phyloP scores from a whole-genome alignment of 2,888 invertebrate genomes.

The Acrocyrtus sp. region DNA sequence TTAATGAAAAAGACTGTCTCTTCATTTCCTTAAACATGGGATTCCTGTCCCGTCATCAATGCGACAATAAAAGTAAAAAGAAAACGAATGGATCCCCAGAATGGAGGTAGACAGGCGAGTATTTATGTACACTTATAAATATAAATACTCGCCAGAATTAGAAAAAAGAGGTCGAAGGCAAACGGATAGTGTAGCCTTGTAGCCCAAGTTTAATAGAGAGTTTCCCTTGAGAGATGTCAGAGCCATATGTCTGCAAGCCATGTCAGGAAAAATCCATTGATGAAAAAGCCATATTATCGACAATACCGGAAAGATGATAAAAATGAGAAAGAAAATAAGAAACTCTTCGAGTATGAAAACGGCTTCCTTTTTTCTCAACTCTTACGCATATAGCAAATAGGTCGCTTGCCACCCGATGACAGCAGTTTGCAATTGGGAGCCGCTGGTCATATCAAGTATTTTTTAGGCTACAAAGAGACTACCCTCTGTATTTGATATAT shows the following conservation, averaged over 20 bases:
- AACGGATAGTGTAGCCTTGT: too few species aligned
- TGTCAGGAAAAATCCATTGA: conserved; percentile 40
- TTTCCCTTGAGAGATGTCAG: conserved; percentile 32
- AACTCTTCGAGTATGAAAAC: conserved; percentile 36
- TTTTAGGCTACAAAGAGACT: too few species aligned
- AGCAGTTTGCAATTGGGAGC: too few species aligned
- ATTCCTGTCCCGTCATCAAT: not conserved
- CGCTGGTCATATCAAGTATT: too few species aligned
- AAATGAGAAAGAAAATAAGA: conserved; percentile 39
- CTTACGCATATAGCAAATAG: not conserved
- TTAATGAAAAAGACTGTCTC: conserved; percentile 17
- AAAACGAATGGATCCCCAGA: not conserved
- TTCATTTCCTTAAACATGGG: not conserved
- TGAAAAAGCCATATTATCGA: conserved; percentile 39
- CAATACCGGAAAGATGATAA: conserved; percentile 32
- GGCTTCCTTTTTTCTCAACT: not conserved
- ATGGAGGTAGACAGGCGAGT: not conserved
- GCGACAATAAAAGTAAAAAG: conserved; percentile 1
- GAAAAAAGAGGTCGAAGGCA: not conserved
- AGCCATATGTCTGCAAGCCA: conserved; percentile 32
- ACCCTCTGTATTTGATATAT: not conserved
- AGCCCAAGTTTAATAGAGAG: conserved; percentile 14
- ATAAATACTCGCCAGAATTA: not conserved
- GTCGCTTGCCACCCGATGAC: too few species aligned
- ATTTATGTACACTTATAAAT: too few species aligned